Evolutionary conservation across 2,113 vertebrate species (phyloP), one percentile per base, ranked within the genome.

Genomic region (Progne subis): DNA sequence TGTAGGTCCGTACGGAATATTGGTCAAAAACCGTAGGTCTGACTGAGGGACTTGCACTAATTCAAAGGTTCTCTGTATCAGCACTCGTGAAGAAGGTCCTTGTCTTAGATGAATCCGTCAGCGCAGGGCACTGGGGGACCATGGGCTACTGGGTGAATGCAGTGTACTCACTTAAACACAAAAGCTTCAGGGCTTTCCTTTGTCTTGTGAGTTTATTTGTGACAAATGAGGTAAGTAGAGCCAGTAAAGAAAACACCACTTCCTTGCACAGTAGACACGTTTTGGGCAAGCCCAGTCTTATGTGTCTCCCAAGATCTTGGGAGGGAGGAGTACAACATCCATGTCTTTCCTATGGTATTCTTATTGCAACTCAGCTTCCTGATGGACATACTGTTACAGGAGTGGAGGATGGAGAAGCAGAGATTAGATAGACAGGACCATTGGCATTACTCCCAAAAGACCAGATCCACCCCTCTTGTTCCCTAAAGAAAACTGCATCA

Each of bases 111-210:
- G 1, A 57, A 75, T 47, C 12, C 4, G 3, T 60, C 43, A 55
- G 10, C 63, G 59, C 7, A 9, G 26, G 26, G 34, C 24, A 20
- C 14, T 34, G n/a, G 15, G 14, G 68, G 16, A 11, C 18, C 12
- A 1, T 12, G 37, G 12, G 18, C 53, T 78, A 25, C 61, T 61
- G 29, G 14, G 9, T 53, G 57, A 75, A 46, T 11, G 11, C 10
- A 14, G 29, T 3, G 9, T 59, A 14, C 32, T 72, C 1, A 0
- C 46, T 76, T 52, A 14, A 19, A 65, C 1, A 4, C 7, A 74
- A 43, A 65, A 92, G 3, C 8, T 65, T 37, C 20, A 85, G 16
- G 23, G 14, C 14, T 69, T 82, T 88, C 57, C 29, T 14, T 86
- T 59, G 26, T 29, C 32, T 74, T 0, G 0, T 43, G 28, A 47